phyloP scores from a whole-genome alignment of 2,797 vertebrate species.

The Chaenodraco wilsoni region DNA sequence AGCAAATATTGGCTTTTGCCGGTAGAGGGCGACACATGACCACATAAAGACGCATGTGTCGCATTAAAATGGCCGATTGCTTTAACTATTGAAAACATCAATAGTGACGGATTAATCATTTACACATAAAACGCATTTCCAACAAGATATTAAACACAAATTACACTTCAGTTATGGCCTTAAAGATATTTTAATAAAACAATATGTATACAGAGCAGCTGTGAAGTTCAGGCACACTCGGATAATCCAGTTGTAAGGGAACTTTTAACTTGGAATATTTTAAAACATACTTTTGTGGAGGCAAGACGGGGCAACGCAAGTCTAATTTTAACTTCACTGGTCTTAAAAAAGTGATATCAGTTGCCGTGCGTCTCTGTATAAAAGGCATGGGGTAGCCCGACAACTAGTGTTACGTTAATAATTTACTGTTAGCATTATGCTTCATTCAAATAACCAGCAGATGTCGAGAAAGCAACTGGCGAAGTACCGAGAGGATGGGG shows the following conservation, averaged over 20 bases:
- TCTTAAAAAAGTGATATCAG: not conserved
- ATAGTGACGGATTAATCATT: not conserved
- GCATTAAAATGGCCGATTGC: conserved; percentile 40
- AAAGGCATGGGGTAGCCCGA: not conserved
- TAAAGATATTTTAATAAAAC: not conserved
- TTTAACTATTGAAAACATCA: not conserved
- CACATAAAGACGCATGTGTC: not conserved
- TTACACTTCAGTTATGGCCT: rapidly evolving
- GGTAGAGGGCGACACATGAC: conserved; percentile 44
- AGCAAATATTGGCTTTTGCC: not conserved
- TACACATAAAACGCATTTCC: rapidly evolving
- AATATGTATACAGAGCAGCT: not conserved
- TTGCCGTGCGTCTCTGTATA: no score
- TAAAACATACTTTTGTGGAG: not conserved
- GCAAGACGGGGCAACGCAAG: not conserved
- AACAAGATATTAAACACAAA: rapidly evolving
- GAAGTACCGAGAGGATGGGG: rapidly evolving
- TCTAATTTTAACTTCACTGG: no score
- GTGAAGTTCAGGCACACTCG: not conserved
- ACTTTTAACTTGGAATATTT: not conserved
- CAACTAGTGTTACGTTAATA: not conserved
- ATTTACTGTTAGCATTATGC: not conserved
- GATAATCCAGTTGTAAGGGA: not conserved
- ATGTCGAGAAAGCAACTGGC: not conserved
- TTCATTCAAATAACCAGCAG: not conserved